phyloP scores from a whole-genome alignment of 2,888 invertebrate genomes.

The Bimastos eiseni region DNA sequence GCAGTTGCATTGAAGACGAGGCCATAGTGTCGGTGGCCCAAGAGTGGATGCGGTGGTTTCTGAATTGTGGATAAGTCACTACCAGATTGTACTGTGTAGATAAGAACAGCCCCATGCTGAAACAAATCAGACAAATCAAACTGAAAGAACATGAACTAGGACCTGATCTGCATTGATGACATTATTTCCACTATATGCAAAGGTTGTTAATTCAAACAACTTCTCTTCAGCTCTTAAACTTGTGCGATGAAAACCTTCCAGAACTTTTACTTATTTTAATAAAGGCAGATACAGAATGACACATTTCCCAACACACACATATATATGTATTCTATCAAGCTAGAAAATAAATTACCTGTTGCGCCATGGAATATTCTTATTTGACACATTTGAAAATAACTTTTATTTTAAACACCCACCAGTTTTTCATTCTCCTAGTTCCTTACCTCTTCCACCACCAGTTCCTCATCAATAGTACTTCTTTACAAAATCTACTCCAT shows the following conservation, averaged over 20 bases:
- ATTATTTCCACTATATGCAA: background rate
- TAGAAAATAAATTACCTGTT: background rate
- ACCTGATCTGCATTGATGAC: background rate
- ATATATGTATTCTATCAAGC: background rate
- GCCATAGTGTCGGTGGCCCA: background rate
- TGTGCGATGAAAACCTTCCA: background rate
- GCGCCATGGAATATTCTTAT: background rate
- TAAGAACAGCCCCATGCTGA: slow-evolving; percentile 26
- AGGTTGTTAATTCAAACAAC: background rate
- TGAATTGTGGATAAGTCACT: background rate
- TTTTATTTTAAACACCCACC: too few species aligned
- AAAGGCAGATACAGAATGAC: background rate
- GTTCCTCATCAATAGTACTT: too few species aligned
- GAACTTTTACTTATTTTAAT: background rate
- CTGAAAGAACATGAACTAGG: background rate
- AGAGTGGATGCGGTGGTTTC: background rate
- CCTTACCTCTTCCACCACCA: too few species aligned
- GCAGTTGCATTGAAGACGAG: background rate
- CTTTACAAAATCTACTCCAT: too few species aligned
- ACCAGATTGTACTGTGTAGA: background rate
- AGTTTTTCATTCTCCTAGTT: too few species aligned
- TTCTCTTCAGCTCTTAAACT: background rate
- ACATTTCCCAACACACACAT: background rate
- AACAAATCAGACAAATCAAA: background rate
- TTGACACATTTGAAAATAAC: too few species aligned